Conservation (phyloP, 2,797 vertebrate species). For the Neosalanx taihuensis region DNA sequence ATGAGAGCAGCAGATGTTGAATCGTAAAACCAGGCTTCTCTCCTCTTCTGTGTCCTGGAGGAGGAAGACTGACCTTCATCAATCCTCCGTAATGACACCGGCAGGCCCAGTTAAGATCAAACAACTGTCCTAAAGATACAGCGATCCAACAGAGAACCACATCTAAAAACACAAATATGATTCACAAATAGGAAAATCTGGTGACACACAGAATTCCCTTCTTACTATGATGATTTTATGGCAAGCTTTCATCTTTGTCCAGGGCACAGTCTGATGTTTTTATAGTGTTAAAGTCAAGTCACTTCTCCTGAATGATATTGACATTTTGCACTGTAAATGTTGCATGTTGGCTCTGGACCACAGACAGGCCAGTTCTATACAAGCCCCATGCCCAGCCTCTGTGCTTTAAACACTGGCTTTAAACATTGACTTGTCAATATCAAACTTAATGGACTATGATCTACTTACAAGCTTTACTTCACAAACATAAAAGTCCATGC, state of each 20-base stretch:
- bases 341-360: constrained; percentile 49
- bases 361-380: constrained; percentile 13
- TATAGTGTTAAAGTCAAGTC: constrained; percentile 11
- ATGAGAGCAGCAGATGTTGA: constrained; percentile 46
- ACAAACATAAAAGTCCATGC: not conserved
- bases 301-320: constrained; percentile 25
- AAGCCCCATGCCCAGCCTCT: not conserved
- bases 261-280: constrained; percentile 27
- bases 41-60: constrained; percentile 52
- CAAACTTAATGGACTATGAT: not conserved
- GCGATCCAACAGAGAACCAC: constrained; percentile 46
- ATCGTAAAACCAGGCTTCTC: constrained; percentile 35
- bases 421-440: not conserved
- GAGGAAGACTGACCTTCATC: constrained; percentile 63
- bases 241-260: constrained; percentile 19
- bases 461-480: not conserved
- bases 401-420: constrained; percentile 26
- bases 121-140: constrained; percentile 36
- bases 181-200: not conserved
- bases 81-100: constrained; percentile 63
- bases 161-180: not conserved
- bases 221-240: constrained; percentile 24
- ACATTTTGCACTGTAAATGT: constrained; percentile 53
- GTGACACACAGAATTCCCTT: constrained; percentile 6
- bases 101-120: constrained; percentile 53